Evolutionary conservation across 92 coral and sea anemone species (phyloP), one percentile per base, ranked within the genome.

Genomic region (Siderastrea siderea): DNA sequence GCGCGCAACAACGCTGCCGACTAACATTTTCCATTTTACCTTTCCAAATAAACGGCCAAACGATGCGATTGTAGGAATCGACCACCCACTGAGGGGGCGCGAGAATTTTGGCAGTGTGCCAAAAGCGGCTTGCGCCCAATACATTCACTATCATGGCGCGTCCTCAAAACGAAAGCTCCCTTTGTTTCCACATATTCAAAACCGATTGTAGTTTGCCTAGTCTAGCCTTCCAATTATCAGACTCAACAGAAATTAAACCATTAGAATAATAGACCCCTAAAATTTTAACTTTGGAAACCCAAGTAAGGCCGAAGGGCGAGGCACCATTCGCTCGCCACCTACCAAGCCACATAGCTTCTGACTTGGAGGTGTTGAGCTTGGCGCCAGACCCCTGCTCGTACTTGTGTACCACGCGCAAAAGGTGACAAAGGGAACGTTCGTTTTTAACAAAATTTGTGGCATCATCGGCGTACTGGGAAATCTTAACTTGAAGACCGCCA

Each of bases 21-120:
- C 57, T 78, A 8, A 86, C 58, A 14, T 10, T 67, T 52, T 86
- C 90, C 51, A 68, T 86, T 66, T 68, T 64, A 5, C 57, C 68
- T 2, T 47, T 52, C 90, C 90, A 87, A 7, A 72, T 6, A 38
- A 81, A 80, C 0, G 79, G 43, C 50, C 67, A 87, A 10, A 60
- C 48, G 0, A 64, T 3, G 6, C 10, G 43, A 15, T 17, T 3
- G 14, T 75, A 12, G 0, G 52, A 61, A 3, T 47, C 68, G 2
- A 15, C 8, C n/a, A 85, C 66, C 60, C 60, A 63, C 0, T 64
- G 58, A 14, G 91, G 68, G n/a, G 57, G 61, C 0, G 81, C 38
- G 0, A 84, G 50, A 5, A 81, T 14, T 1, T 74, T 64, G 3
- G 85, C 85, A 1, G 13, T 44, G 44, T 48, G 62, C 75, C 80